A percentile compares a stretch with the other conserved stretches of the same genome.
Conservation (phyloP, 2,888 invertebrate genomes). For the Microplitis manilae region DNA sequence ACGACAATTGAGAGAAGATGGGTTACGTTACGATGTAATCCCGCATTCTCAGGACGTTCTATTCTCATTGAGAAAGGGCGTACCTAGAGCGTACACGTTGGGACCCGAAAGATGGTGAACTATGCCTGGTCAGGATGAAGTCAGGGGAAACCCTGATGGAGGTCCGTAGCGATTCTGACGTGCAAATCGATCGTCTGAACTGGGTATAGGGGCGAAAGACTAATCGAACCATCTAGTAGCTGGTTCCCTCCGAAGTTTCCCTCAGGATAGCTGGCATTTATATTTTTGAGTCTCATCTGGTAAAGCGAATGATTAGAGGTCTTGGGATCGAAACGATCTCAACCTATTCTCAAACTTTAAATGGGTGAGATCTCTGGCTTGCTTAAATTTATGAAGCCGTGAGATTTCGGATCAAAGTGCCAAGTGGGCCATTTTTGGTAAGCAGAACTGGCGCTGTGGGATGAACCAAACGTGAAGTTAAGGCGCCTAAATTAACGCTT, state of each 20-base stretch:
- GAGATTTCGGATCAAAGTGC: slow-evolving; percentile 60
- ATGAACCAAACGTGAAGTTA: slow-evolving; percentile 62
- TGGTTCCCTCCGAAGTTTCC: slow-evolving; percentile 78
- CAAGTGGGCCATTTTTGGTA: slow-evolving; percentile 50
- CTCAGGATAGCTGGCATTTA: too few species aligned
- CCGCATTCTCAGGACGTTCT: background rate
- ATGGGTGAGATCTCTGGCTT: too few species aligned
- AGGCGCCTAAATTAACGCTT: slow-evolving; percentile 63
- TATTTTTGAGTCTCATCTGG: too few species aligned
- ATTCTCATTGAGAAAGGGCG: slow-evolving; percentile 59
- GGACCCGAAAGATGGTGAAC: slow-evolving; percentile 84
- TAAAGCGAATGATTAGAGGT: too few species aligned
- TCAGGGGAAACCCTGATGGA: slow-evolving; percentile 81
- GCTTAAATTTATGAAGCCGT: too few species aligned
- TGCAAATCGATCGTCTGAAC: slow-evolving; percentile 86
- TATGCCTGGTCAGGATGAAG: slow-evolving; percentile 82
- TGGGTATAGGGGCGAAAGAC: slow-evolving; percentile 82
- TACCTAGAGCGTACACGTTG: slow-evolving; percentile 79
- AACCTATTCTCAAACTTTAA: too few species aligned
- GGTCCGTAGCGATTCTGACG: slow-evolving; percentile 83
- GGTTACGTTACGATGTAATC: too few species aligned
- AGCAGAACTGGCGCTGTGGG: slow-evolving; percentile 52
- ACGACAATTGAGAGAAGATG: too few species aligned
- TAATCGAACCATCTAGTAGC: slow-evolving; percentile 77
- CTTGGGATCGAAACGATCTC: too few species aligned